These are phyloP conservation scores for Drosophila helvetica DNA, from an alignment of 2,888 invertebrate species.

Conservation along the genomic window DNA sequence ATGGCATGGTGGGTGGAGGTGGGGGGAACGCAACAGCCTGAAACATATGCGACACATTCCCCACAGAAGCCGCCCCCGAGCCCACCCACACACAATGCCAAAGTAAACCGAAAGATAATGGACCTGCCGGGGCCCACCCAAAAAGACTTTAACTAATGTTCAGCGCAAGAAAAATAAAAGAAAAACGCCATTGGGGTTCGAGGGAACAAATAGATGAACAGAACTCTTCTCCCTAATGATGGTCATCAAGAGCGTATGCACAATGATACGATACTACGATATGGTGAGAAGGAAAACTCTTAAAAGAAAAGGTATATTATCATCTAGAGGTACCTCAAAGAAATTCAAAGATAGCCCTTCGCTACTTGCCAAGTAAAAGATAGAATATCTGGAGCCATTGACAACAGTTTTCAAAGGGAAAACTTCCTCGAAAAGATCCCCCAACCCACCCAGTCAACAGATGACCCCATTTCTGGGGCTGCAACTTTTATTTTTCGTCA, in stretches of 20 bases:
- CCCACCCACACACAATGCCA: constrained; percentile 7
- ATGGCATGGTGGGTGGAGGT: constrained; percentile 20
- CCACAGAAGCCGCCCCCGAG: constrained; percentile 49
- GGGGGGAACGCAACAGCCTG: constrained; percentile 1
- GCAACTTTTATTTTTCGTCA: constrained; percentile 2
- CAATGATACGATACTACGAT: constrained; percentile 5
- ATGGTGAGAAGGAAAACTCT: not conserved
- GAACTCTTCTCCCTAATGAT: constrained; percentile 29
- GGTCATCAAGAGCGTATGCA: constrained; percentile 13
- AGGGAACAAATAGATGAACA: constrained; percentile 8
- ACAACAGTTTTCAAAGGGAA: not conserved
- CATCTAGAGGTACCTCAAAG: not conserved
- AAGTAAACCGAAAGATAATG: constrained; percentile 64
- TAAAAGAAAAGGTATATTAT: no score
- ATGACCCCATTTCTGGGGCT: not conserved
- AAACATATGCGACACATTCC: constrained; percentile 70
- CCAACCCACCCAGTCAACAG: not conserved
- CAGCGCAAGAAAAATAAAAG: constrained; percentile 16
- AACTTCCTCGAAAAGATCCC: not conserved
- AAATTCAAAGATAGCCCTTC: not conserved
- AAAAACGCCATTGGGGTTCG: not conserved
- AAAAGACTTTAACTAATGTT: constrained; percentile 17
- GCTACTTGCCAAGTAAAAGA: not conserved
- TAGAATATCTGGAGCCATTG: no score
- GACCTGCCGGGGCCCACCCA: constrained; percentile 19